Evolutionary conservation across 2,113 vertebrate species (phyloP).

Genomic region (Arvicanthis niloticus): DNA sequence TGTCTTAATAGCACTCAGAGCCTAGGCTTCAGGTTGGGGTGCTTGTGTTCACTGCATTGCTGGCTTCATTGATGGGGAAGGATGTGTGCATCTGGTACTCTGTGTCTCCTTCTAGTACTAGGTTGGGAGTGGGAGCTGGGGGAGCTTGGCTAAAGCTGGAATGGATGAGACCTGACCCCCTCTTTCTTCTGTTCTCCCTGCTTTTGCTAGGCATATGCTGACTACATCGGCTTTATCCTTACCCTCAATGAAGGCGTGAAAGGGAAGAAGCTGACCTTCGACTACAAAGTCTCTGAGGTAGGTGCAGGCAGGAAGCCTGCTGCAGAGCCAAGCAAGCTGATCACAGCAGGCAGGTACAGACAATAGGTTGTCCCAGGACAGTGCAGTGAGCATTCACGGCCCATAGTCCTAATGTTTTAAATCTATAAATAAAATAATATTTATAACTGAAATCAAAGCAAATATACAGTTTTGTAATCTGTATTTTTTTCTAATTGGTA

Average conservation of each 20-base stretch:
- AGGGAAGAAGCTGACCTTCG: conserved; percentile 94
- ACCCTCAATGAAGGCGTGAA: conserved; percentile 96
- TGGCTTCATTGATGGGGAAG: neutral
- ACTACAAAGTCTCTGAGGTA: conserved; percentile 96
- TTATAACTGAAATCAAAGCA: neutral
- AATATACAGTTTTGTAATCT: neutral
- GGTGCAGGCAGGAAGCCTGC: conserved; percentile 41
- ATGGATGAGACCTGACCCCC: neutral
- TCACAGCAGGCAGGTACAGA: neutral
- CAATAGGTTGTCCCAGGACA: no score
- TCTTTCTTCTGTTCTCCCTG: rapidly evolving
- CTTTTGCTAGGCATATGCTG: conserved; percentile 93
- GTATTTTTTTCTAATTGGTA: neutral
- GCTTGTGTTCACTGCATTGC: neutral
- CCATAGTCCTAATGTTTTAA: neutral
- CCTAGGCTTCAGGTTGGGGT: neutral
- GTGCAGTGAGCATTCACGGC: neutral
- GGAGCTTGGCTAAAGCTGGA: neutral
- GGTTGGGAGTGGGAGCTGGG: neutral
- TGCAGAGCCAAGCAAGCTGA: rapidly evolving
- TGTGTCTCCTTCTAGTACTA: neutral
- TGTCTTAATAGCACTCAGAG: neutral
- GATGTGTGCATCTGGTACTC: neutral
- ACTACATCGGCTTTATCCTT: conserved; percentile 97
- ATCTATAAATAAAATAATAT: neutral